Percentiles rank a stretch among this genome's conserved stretches.
Evolutionary conservation across 2,888 invertebrate species (phyloP).

Genomic region (Alsophila aescularia): DNA sequence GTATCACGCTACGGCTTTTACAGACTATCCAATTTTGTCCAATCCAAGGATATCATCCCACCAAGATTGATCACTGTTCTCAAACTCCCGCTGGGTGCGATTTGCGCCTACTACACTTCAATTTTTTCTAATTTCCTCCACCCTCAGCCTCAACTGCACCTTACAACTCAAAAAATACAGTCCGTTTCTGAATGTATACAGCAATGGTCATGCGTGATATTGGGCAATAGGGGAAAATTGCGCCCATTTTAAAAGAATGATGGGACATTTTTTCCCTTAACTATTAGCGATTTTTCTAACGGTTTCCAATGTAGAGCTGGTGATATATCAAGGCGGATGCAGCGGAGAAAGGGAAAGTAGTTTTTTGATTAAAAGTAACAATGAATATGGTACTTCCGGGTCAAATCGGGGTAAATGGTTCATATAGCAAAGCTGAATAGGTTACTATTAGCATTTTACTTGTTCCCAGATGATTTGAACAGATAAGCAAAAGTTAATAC

Average conservation of each 20-base stretch:
- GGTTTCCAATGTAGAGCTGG: constrained; percentile 24
- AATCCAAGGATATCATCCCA: constrained; percentile 52
- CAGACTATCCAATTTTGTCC: constrained; percentile 19
- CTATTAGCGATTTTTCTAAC: constrained; percentile 62
- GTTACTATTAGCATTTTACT: too few relatives aligned
- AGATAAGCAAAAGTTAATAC: too few relatives aligned
- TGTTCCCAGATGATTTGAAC: too few relatives aligned
- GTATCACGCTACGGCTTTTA: too few relatives aligned
- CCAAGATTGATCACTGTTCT: constrained; percentile 76
- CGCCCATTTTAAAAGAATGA: constrained; percentile 76
- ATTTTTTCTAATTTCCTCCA: constrained; percentile 58
- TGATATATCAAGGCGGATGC: constrained; percentile 13
- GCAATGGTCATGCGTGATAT: constrained; percentile 67
- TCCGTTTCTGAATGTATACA: constrained; percentile 17
- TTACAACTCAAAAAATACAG: constrained; percentile 24
- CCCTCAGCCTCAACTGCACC: constrained; percentile 37
- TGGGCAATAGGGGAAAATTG: constrained; percentile 70
- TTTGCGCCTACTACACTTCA: constrained; percentile 65
- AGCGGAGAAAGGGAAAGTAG: background rate
- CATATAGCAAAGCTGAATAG: too few relatives aligned
- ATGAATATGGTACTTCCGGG: too few relatives aligned
- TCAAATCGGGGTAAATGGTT: too few relatives aligned
- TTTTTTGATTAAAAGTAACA: background rate
- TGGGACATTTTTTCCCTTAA: constrained; percentile 69
- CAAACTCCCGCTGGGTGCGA: constrained; percentile 72